phyloP scores from a whole-genome alignment of 1,140 invertebrate species.

The Pantala flavescens region DNA sequence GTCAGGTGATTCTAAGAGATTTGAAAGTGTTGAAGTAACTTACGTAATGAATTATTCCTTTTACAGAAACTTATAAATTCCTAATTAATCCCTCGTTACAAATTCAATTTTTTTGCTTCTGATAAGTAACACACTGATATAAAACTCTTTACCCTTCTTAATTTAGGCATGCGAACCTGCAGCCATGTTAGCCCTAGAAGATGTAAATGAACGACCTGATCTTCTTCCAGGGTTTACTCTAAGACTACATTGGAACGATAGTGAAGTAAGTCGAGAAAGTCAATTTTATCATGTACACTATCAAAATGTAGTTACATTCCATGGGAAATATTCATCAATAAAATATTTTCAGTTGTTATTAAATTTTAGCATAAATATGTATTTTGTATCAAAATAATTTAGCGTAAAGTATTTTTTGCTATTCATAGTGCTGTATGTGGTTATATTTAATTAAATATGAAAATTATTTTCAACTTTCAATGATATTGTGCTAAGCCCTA shows the following conservation, averaged over 20 bases:
- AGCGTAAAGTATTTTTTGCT: too few species aligned
- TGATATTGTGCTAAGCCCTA: too few species aligned
- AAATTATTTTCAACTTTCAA: too few species aligned
- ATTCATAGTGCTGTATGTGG: too few species aligned
- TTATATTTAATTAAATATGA: too few species aligned
- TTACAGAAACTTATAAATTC: constrained; percentile 1
- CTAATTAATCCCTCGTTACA: background rate
- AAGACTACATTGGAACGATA: constrained; percentile 90
- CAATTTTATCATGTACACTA: too few species aligned
- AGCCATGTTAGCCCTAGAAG: constrained; percentile 85
- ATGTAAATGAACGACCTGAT: constrained; percentile 85
- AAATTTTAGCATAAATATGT: too few species aligned
- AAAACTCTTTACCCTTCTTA: constrained; percentile 9
- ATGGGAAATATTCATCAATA: too few species aligned
- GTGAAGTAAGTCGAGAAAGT: constrained; percentile 62
- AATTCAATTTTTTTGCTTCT: background rate
- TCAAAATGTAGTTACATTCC: too few species aligned
- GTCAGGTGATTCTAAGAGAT: constrained; percentile 55
- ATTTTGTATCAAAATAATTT: too few species aligned
- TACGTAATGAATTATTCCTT: background rate
- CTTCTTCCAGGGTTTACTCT: constrained; percentile 86
- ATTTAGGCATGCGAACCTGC: constrained; percentile 80
- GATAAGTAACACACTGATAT: background rate
- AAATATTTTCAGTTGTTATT: too few species aligned
- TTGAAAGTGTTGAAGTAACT: too few species aligned